Evolutionary conservation across 2,113 vertebrate species (phyloP).

Genomic region (Conger conger): DNA sequence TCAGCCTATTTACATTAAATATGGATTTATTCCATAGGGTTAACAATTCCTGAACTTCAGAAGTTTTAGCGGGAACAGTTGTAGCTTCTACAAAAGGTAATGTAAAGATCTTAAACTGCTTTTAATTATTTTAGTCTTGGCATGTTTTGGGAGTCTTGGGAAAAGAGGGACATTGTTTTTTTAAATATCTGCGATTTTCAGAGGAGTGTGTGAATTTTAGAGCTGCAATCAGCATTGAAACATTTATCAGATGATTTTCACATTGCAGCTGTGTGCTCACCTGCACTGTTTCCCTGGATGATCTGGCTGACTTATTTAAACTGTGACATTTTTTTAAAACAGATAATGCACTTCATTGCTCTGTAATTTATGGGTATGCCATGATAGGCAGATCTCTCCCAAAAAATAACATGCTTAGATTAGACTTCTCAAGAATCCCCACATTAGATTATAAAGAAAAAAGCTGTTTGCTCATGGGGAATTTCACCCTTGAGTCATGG

Average conservation of each 20-base stretch:
- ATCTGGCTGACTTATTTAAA: no score
- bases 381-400: no score
- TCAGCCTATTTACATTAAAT: neutral
- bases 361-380: no score
- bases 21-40: neutral
- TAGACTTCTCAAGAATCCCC: neutral
- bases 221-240: neutral
- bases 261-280: no score
- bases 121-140: neutral
- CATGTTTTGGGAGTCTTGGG: neutral
- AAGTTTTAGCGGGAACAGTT: neutral
- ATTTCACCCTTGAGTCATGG: neutral
- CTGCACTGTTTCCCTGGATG: no score
- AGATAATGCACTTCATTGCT: no score
- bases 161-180: neutral
- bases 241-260: no score
- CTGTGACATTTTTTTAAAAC: neutral
- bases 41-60: neutral
- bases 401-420: no score
- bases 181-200: neutral
- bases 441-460: neutral
- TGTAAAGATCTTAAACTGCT: neutral
- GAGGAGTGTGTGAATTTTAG: neutral
- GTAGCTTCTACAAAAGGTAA: neutral
- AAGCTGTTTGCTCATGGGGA: neutral